phyloP scores from a whole-genome alignment of 2,113 vertebrate genomes.

The Notothenia rossii region DNA sequence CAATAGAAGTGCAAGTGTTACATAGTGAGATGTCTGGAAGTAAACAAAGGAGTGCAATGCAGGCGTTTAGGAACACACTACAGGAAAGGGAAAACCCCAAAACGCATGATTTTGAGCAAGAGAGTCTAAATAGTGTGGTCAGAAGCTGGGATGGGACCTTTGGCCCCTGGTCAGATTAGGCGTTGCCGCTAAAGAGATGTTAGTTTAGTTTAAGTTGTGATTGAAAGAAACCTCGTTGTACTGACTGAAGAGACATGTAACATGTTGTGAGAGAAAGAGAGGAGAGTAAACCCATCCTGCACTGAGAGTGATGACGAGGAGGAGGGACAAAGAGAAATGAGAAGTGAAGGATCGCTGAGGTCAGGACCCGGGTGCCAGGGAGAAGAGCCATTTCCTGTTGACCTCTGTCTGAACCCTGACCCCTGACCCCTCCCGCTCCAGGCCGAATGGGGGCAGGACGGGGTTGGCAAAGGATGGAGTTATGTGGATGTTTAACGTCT shows the following conservation, averaged over 20 bases:
- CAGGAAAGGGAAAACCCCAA: too few relatives aligned
- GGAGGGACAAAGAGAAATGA: slow-evolving; percentile 71
- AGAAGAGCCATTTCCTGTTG: slow-evolving; percentile 85
- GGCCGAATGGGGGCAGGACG: slow-evolving; percentile 67
- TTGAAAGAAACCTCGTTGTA: too few relatives aligned
- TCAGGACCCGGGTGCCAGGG: slow-evolving; percentile 73
- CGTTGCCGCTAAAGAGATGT: too few relatives aligned
- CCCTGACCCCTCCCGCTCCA: slow-evolving; percentile 75
- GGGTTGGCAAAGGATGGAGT: slow-evolving; percentile 19
- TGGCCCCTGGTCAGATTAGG: too few relatives aligned
- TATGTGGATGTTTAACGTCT: slow-evolving; percentile 23
- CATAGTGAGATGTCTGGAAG: too few relatives aligned
- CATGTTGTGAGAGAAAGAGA: background rate
- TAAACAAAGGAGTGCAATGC: too few relatives aligned
- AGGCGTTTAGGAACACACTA: too few relatives aligned
- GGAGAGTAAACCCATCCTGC: slow-evolving; percentile 25
- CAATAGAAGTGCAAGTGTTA: too few relatives aligned
- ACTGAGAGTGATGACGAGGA: slow-evolving; percentile 14
- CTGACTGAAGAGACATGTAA: slow-evolving; percentile 19
- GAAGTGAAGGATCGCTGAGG: slow-evolving; percentile 70
- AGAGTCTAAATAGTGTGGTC: too few relatives aligned
- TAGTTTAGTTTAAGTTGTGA: too few relatives aligned
- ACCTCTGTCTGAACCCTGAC: slow-evolving; percentile 82
- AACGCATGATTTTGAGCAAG: too few relatives aligned
- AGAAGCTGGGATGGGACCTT: too few relatives aligned